phyloP scores from a whole-genome alignment of 2,113 vertebrate genomes.

The Castor canadensis region DNA sequence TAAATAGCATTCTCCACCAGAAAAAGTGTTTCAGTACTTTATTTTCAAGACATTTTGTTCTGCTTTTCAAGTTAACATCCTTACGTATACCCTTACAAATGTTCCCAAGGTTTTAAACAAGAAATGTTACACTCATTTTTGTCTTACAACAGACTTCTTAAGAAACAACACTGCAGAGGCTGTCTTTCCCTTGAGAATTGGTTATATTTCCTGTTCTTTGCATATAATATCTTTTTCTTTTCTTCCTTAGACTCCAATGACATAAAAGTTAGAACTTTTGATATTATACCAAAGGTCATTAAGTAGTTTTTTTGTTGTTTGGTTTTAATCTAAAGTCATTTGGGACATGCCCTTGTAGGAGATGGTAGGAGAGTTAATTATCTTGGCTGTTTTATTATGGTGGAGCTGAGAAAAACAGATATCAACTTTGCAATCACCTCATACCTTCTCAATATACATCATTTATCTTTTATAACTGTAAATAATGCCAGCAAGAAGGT shows the following conservation, averaged over 20 bases:
- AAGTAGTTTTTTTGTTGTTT: constrained; percentile 1
- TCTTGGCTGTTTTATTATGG: neutral
- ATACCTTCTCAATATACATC: neutral
- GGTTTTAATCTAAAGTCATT: neutral
- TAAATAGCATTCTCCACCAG: neutral
- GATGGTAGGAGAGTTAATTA: neutral
- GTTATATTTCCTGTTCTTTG: neutral
- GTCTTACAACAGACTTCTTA: neutral
- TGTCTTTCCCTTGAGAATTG: neutral
- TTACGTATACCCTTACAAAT: neutral
- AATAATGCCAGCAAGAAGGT: neutral
- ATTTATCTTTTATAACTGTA: neutral
- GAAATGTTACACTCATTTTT: neutral
- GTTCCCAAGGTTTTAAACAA: neutral
- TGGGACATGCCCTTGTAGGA: neutral
- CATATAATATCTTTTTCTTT: neutral
- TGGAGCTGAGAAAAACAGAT: neutral
- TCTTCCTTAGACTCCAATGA: neutral
- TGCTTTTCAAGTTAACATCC: neutral
- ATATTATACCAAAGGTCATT: neutral
- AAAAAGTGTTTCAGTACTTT: neutral
- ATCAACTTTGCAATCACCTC: neutral
- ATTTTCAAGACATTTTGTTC: neutral
- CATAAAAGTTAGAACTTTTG: constrained; percentile 1
- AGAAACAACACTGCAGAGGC: neutral